These are phyloP conservation scores for Coryphaenoides rupestris DNA, from an alignment of 2,113 vertebrate species.

Conservation along the genomic window DNA sequence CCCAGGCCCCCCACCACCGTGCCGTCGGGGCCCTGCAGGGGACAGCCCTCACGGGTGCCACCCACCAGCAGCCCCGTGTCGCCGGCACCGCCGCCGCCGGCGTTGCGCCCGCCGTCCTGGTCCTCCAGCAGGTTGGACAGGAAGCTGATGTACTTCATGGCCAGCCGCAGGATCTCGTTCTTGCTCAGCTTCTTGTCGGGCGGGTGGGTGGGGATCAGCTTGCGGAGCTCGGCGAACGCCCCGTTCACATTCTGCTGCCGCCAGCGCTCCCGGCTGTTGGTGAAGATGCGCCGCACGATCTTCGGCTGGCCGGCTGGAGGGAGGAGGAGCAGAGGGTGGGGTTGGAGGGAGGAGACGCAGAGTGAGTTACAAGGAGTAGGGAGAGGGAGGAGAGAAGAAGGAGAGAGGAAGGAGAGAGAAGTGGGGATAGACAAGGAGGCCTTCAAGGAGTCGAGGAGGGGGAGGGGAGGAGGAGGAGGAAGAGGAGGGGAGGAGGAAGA, in stretches of 20 bases:
- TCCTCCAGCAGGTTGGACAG: slow-evolving; percentile 92
- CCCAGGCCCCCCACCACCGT: slow-evolving; percentile 81
- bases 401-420: no score
- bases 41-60: slow-evolving; percentile 67
- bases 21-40: slow-evolving; percentile 71
- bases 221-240: slow-evolving; percentile 90
- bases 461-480: no score
- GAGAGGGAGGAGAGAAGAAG: no score
- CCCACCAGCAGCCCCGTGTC: slow-evolving; percentile 78
- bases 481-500: no score
- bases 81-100: slow-evolving; percentile 76
- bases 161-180: slow-evolving; percentile 91
- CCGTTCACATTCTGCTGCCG: slow-evolving; percentile 94
- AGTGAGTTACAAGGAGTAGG: no score
- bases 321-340: no score
- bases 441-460: no score
- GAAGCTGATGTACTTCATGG: slow-evolving; percentile 98
- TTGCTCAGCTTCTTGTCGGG: slow-evolving; percentile 95
- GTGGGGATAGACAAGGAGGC: no score
- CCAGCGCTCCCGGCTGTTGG: slow-evolving; percentile 93
- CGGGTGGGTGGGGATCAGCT: slow-evolving; percentile 91
- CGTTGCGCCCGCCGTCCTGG: slow-evolving; percentile 86
- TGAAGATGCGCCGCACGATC: slow-evolving; percentile 91
- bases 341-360: no score
- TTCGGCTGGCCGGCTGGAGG: slow-evolving; percentile 85